phyloP scores from a whole-genome alignment of 2,797 vertebrate genomes.

The Sciurus vulgaris region DNA sequence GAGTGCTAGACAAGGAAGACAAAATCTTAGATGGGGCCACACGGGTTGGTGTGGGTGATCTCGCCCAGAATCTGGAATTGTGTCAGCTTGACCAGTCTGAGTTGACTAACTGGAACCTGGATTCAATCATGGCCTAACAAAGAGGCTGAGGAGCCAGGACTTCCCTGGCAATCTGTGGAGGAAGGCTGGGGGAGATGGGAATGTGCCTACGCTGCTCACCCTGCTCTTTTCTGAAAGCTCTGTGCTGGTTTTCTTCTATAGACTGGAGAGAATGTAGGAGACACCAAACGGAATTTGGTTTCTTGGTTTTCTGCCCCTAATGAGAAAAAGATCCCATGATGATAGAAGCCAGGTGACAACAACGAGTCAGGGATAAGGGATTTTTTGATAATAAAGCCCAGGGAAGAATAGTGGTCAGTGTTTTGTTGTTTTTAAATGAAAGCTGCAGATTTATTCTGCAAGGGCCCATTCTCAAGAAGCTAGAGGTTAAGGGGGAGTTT shows the following conservation, averaged over 20 bases:
- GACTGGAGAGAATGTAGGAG: not conserved
- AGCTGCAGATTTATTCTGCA: conserved; percentile 79
- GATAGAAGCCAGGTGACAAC: not conserved
- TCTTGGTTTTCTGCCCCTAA: not conserved
- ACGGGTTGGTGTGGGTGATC: not conserved
- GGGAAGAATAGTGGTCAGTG: not conserved
- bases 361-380: not conserved
- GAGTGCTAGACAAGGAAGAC: not conserved
- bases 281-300: not conserved
- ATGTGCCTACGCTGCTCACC: too few species aligned
- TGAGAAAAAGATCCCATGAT: not conserved
- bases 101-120: too few species aligned
- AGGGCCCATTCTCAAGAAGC: conserved; percentile 73
- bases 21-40: not conserved
- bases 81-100: not conserved
- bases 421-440: conserved; percentile 63
- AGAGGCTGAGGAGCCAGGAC: too few species aligned
- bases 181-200: not conserved
- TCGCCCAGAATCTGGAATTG: not conserved
- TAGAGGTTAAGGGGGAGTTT: conserved; percentile 28
- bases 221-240: not conserved
- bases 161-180: not conserved
- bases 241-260: not conserved
- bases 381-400: not conserved
- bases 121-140: not conserved